These are phyloP conservation scores for Brenthis ino DNA, from an alignment of 2,888 invertebrate species.

Conservation along the genomic window DNA sequence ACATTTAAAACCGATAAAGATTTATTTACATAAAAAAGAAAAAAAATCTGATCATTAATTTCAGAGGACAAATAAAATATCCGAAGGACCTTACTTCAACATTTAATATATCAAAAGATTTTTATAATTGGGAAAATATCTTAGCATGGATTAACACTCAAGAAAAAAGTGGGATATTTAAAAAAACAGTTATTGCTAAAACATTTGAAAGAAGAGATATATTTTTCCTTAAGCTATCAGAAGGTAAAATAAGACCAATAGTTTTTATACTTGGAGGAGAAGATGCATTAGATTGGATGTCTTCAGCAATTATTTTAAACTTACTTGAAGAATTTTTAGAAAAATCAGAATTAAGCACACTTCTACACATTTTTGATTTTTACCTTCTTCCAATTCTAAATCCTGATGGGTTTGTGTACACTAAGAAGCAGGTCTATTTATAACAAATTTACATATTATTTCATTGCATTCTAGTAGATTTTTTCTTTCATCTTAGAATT, in stretches of 20 bases:
- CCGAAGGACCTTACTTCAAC: neutral
- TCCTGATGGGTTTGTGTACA: slow-evolving; percentile 70
- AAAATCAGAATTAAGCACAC: slow-evolving; percentile 38
- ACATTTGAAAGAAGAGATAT: slow-evolving; percentile 62
- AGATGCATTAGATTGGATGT: slow-evolving; percentile 66
- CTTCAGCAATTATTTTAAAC: slow-evolving; percentile 59
- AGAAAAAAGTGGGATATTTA: slow-evolving; percentile 44
- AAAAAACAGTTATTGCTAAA: slow-evolving; percentile 54
- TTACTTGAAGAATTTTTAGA: slow-evolving; percentile 52
- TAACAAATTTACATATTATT: too few relatives aligned
- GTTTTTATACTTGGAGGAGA: slow-evolving; percentile 70
- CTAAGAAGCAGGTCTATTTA: slow-evolving; percentile 50
- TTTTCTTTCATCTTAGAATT: too few relatives aligned
- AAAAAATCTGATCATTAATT: neutral
- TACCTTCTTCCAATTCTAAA: slow-evolving; percentile 69
- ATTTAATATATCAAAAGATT: slow-evolving; percentile 38
- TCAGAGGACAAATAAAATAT: neutral
- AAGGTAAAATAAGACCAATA: slow-evolving; percentile 41
- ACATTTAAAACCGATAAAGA: too few relatives aligned
- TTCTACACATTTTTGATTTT: slow-evolving; percentile 56
- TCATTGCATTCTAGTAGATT: too few relatives aligned
- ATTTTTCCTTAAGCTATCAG: slow-evolving; percentile 56
- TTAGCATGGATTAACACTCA: slow-evolving; percentile 49
- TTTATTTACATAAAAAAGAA: too few relatives aligned
- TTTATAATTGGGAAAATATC: slow-evolving; percentile 51